Base-by-base conservation (phyloP, 2,797 vertebrate species). In the Champsocephalus esox region DNA sequence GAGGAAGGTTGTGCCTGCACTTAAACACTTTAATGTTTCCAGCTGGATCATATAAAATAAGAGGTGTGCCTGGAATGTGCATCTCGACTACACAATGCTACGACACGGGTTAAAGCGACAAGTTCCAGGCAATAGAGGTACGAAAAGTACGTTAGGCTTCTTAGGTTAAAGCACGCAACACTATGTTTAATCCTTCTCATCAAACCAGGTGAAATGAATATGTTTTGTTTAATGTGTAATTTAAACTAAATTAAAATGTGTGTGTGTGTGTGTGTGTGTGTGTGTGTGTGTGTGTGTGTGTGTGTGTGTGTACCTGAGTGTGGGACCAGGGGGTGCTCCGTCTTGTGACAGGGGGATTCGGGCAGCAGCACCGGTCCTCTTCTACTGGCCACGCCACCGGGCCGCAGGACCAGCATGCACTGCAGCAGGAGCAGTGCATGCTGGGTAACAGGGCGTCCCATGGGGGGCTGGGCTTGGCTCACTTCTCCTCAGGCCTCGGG, bases 251-350 rank as follows among this genome's bases (percentile, higher is more conserved):
- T n/a, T n/a, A n/a, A n/a, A n/a, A n/a, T n/a, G 24, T 28, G 24
- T 28, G 24, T 28, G 24, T 28, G 24, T 3, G 24, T 28, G 24
- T 3, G 24, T 24, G 24, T 3, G 3, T 24, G 24, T 3, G 24
- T 24, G 24, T 3, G 24, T 24, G 24, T 24, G 24, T 24, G 24
- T 46, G 13, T 2, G 13, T 48, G 16, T 48, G 17, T 73, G 46
- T 46, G 12, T 52, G 17, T 16, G 41, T 79, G 67, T 62, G 80
- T 85, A 99, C 98, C 98, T 96, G 96, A 94, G 85, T 98, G 96
- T 64, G 96, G 92, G 74, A 98, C 83, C 82, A 98, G 78, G 0
- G 97, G 98, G 76, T 99, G 98, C 83, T 97, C 97, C 0, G 86
- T 90, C 90, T 92, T 94, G 86, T 96, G 94, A 90, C 98, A 99